Conservation (phyloP, 2,797 vertebrate species). For the Takifugu ocellatus region DNA sequence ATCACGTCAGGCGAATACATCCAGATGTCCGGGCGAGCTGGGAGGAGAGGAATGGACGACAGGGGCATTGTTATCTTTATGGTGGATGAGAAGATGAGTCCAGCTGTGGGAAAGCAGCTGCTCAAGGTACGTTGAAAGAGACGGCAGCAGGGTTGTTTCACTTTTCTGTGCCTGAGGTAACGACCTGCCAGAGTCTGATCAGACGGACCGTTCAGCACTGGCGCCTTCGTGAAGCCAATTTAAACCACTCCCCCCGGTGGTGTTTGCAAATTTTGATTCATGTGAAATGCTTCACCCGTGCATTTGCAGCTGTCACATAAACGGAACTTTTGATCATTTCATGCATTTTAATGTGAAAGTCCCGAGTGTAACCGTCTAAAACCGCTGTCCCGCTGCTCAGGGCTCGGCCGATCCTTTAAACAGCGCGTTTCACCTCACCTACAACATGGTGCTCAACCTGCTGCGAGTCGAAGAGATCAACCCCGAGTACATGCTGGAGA, state of each 20-base stretch:
- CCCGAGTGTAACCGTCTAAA: too few species aligned
- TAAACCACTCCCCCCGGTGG: too few species aligned
- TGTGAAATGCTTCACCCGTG: too few species aligned
- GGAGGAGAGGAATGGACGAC: conserved; percentile 97
- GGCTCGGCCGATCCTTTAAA: conserved; percentile 94
- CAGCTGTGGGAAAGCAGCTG: conserved; percentile 92
- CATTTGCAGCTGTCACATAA: not conserved
- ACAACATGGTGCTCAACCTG: conserved; percentile 98
- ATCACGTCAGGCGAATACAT: conserved; percentile 98
- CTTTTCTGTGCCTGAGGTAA: not conserved
- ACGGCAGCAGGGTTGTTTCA: not conserved
- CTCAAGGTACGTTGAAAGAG: conserved; percentile 82
- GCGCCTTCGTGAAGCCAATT: too few species aligned
- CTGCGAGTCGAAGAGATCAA: conserved; percentile 97
- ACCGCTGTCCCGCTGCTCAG: conserved; percentile 51
- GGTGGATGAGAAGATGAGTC: conserved; percentile 99
- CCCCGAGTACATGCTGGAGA: conserved; percentile 97
- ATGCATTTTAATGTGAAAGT: too few species aligned
- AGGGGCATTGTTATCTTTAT: conserved; percentile 98
- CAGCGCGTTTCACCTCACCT: conserved; percentile 94
- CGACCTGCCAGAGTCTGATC: not conserved
- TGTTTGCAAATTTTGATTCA: too few species aligned
- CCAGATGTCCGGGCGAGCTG: conserved; percentile 98
- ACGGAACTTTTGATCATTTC: conserved; percentile 6
- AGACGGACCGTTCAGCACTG: too few species aligned